Base-by-base conservation (phyloP, 2,888 invertebrate genomes). In the Horisme vitalbata region DNA sequence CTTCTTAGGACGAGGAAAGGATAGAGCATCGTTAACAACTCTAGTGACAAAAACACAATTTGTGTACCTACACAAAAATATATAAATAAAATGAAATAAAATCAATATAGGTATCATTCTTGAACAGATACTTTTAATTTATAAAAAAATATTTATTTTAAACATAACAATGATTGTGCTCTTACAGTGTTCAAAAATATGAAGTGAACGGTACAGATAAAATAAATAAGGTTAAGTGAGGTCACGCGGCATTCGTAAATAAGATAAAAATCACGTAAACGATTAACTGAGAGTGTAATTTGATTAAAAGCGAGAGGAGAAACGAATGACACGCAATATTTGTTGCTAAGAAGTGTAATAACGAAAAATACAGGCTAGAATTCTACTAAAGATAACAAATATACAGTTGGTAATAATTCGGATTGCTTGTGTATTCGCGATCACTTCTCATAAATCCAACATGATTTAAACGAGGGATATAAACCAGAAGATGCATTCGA, bases 401-500 rank as follows among this genome's bases (percentile, higher is more conserved):
- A n/a, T n/a, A n/a, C n/a, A n/a, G n/a, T n/a, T n/a, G n/a, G n/a
- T n/a, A n/a, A n/a, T 23, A 23, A 3, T 23, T 23, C 3, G 7
- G 4, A 26, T 11, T 26, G 10, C 11, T 5, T 26, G 0, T 2
- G 11, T 11, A 9, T 2, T 11, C 6, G n/a, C 26, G 10, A 11
- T 6, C 0, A 11, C 4, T 11, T 10, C 6, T 10, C 6, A 4
- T 6, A 6, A 5, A 11, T 6, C 2, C 6, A n/a, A 11, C 10
- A 1, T 2, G 9, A 5, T 11, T 5, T 26, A 26, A 11, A 26
- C 18, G 33, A 36, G 34, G 12, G 45, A 36, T 13, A 51, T 39
- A 33, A 41, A 23, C 21, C 32, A 35, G 36, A 23, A 45, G 49
- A 50, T 34, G 26, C 48, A 52, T 55, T 52, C 47, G 34, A 18